Percentiles rank a stretch among this genome's conserved stretches.
Evolutionary conservation across 2,888 invertebrate species (phyloP).

Genomic region (Epicampocera succincta): DNA sequence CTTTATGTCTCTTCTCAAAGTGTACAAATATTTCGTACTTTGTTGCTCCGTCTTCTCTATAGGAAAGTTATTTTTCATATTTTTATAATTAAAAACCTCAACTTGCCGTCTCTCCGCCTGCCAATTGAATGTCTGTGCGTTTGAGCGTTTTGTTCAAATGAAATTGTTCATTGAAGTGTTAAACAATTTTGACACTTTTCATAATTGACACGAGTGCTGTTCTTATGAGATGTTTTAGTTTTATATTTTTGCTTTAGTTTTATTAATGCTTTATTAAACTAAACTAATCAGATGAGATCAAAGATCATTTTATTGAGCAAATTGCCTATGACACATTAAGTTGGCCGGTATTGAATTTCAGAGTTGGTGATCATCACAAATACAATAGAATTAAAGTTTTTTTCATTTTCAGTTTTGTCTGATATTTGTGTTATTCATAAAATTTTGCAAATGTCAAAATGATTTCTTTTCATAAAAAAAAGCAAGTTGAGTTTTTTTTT

Average conservation of each 20-base stretch:
- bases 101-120: conserved; percentile 23
- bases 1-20: conserved; percentile 16
- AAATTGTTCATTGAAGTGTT: conserved; percentile 67
- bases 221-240: conserved; percentile 34
- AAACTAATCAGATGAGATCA: conserved; percentile 50
- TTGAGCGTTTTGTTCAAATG: conserved; percentile 31
- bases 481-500: conserved; percentile 29
- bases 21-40: conserved; percentile 21
- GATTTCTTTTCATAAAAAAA: conserved; percentile 49
- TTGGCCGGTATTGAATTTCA: conserved; percentile 61
- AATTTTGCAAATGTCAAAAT: conserved; percentile 60
- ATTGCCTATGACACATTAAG: conserved; percentile 67
- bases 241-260: conserved; percentile 12
- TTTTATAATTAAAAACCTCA: conserved; percentile 59
- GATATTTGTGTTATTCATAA: conserved; percentile 26
- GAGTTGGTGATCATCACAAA: conserved; percentile 41
- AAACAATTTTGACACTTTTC: conserved; percentile 71
- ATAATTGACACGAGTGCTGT: conserved; percentile 66
- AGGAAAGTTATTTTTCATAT: conserved; percentile 28
- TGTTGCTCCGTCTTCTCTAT: background rate
- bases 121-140: background rate
- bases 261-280: conserved; percentile 41
- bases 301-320: conserved; percentile 62
- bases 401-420: background rate
- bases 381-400: conserved; percentile 20